These are phyloP conservation scores for Corythaixoides concolor DNA, from an alignment of 2,113 vertebrate genomes.

Conservation along the genomic window DNA sequence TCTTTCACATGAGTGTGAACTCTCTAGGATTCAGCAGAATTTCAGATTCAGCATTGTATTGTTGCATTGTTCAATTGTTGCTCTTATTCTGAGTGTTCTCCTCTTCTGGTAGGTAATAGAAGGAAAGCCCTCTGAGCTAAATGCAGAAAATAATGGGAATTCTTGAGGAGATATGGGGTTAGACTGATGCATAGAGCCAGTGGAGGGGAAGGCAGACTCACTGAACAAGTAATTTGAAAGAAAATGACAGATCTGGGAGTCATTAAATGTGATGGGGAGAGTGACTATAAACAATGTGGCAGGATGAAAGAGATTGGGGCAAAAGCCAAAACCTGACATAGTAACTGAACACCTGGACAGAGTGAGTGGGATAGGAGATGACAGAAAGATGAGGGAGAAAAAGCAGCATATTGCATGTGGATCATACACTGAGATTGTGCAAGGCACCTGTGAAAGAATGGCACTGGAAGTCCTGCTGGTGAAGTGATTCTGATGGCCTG, in stretches of 20 bases:
- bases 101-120: neutral
- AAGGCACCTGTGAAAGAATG: neutral
- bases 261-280: neutral
- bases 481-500: neutral
- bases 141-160: neutral
- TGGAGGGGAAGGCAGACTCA: neutral
- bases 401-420: neutral
- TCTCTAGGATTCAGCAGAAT: neutral
- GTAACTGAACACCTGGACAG: neutral
- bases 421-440: neutral
- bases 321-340: conserved; percentile 23
- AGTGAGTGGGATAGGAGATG: neutral
- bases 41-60: neutral
- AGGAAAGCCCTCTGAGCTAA: neutral
- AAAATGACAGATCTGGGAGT: conserved; percentile 7
- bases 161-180: neutral
- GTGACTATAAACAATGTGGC: neutral
- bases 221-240: neutral
- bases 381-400: neutral
- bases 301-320: neutral
- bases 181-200: neutral
- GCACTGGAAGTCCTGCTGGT: neutral
- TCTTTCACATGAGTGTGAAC: neutral
- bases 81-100: neutral
- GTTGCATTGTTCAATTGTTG: neutral